phyloP scores from a whole-genome alignment of 2,113 vertebrate species.

The Edolisoma coerulescens region DNA sequence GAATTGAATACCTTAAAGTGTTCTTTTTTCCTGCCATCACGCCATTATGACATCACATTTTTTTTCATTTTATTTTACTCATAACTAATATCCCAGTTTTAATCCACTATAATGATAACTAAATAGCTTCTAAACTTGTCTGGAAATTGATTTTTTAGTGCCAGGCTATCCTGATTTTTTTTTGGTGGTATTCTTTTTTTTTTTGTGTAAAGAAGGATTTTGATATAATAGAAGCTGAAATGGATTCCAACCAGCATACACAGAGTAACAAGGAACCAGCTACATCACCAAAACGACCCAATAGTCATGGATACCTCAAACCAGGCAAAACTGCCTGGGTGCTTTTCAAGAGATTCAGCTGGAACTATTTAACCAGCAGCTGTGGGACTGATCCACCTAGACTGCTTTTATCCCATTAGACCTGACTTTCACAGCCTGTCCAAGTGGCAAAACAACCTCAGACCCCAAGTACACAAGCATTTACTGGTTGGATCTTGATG shows the following conservation, averaged over 20 bases:
- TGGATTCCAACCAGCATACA: not conserved
- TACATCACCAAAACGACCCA: not conserved
- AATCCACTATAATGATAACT: not conserved
- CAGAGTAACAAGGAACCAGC: not conserved
- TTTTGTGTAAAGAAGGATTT: not conserved
- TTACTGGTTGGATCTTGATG: not conserved
- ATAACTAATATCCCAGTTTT: not conserved
- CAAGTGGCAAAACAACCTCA: not conserved
- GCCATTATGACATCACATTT: not conserved
- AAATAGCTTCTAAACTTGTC: not conserved
- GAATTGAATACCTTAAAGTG: not conserved
- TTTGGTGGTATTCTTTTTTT: not conserved
- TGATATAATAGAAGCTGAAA: not conserved
- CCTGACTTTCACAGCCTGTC: not conserved
- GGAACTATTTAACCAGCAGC: not conserved
- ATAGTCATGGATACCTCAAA: not conserved
- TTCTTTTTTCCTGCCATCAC: not conserved
- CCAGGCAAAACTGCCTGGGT: not conserved
- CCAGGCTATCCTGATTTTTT: not conserved
- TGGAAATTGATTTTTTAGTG: not conserved
- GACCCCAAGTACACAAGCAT: rapidly evolving
- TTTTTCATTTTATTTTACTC: not conserved
- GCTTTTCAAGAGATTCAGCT: not conserved
- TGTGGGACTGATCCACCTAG: not conserved
- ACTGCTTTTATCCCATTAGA: not conserved